Evolutionary conservation across 2,113 vertebrate genomes (phyloP).

Genomic region (Ophthalmolycus amberensis): DNA sequence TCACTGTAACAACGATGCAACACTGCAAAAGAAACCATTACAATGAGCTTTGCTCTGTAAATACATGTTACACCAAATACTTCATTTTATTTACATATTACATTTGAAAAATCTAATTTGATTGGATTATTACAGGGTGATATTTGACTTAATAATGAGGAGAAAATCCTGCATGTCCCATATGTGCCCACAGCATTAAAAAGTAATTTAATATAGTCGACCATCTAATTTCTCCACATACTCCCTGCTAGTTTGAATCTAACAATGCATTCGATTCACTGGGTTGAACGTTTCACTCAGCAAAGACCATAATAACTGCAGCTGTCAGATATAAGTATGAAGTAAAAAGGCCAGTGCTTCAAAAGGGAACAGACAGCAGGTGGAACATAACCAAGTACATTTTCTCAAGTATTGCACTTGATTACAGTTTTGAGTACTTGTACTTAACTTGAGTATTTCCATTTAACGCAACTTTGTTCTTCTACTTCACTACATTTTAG

Average conservation of each 20-base stretch:
- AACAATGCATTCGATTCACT: too few species aligned
- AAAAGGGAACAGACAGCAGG: not conserved
- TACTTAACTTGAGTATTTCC: not conserved
- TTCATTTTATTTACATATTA: too few species aligned
- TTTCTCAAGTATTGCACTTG: too few species aligned
- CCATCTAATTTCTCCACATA: constrained; percentile 21
- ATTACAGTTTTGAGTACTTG: not conserved
- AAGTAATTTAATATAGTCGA: not conserved
- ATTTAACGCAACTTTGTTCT: not conserved
- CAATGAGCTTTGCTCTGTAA: too few species aligned
- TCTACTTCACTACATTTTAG: not conserved
- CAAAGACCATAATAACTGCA: not conserved
- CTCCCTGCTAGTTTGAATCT: too few species aligned
- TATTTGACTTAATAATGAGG: not conserved
- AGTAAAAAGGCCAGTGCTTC: not conserved
- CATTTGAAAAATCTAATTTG: too few species aligned
- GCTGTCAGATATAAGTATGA: not conserved
- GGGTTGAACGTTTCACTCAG: too few species aligned
- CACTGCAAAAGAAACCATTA: too few species aligned
- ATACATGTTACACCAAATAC: too few species aligned
- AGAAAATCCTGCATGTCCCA: not conserved
- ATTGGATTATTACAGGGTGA: too few species aligned
- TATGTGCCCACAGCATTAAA: constrained; percentile 11
- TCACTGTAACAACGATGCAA: too few species aligned
- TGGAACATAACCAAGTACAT: not conserved